Conservation (phyloP, 2,797 vertebrate genomes). For the Acanthiza pusilla region DNA sequence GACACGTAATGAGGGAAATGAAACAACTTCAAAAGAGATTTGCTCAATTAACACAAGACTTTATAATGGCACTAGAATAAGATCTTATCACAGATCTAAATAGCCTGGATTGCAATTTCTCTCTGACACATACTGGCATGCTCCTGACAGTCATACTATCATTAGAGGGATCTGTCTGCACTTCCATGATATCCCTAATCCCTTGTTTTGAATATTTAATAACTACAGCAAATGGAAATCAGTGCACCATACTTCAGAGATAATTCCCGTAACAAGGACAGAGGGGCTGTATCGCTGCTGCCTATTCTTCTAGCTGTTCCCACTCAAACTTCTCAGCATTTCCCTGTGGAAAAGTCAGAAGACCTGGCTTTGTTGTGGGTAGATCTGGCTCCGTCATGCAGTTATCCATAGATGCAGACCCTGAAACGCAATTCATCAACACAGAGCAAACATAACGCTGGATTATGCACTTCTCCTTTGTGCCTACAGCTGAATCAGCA, state of each 20-base stretch:
- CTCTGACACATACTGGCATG: neutral
- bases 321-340: neutral
- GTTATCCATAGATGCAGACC: neutral
- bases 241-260: neutral
- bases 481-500: neutral
- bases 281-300: neutral
- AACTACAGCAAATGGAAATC: neutral
- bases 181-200: conserved; percentile 12
- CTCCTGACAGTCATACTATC: neutral
- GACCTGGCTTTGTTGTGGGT: neutral
- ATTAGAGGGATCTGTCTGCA: conserved; percentile 8
- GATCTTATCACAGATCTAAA: conserved; percentile 6
- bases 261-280: neutral
- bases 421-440: neutral
- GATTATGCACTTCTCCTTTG: neutral
- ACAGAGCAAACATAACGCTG: rapidly evolving
- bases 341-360: neutral
- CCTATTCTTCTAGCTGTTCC: neutral
- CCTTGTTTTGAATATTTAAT: conserved; percentile 22
- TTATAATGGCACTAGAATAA: neutral
- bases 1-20: neutral
- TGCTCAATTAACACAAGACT: conserved; percentile 40
- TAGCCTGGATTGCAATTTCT: neutral
- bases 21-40: conserved; percentile 41
- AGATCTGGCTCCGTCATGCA: neutral